Conservation (phyloP, 2,888 invertebrate genomes). For the Phalera bucephala region DNA sequence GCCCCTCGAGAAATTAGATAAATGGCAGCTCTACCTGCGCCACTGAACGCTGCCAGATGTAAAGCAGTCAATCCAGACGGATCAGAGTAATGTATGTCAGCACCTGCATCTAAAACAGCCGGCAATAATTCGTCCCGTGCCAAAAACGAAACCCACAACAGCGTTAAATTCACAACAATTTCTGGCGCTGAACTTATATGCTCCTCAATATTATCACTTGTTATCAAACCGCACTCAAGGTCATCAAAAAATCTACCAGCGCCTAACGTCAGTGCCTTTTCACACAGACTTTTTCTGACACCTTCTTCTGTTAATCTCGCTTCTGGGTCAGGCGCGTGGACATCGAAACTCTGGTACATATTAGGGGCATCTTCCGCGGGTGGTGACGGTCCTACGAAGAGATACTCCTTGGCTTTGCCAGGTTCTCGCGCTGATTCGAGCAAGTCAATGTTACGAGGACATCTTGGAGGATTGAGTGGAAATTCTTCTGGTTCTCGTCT, state of each 20-base stretch:
- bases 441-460: slow-evolving; percentile 71
- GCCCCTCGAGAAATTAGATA: slow-evolving; percentile 87
- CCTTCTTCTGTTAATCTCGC: slow-evolving; percentile 88
- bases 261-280: slow-evolving; percentile 86
- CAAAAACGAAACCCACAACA: slow-evolving; percentile 89
- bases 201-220: slow-evolving; percentile 82
- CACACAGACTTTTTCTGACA: slow-evolving; percentile 86
- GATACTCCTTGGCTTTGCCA: slow-evolving; percentile 86
- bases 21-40: slow-evolving; percentile 86
- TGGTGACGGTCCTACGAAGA: slow-evolving; percentile 91
- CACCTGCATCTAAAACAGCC: slow-evolving; percentile 85
- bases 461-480: slow-evolving; percentile 76
- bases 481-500: slow-evolving; percentile 78
- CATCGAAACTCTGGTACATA: slow-evolving; percentile 90
- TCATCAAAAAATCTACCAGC: slow-evolving; percentile 89
- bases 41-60: slow-evolving; percentile 90
- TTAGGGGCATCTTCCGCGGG: slow-evolving; percentile 91
- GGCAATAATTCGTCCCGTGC: slow-evolving; percentile 88
- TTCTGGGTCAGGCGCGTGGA: slow-evolving; percentile 86
- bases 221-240: slow-evolving; percentile 87
- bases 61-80: slow-evolving; percentile 89
- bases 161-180: slow-evolving; percentile 87
- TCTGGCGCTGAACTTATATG: slow-evolving; percentile 85
- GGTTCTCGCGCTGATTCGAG: slow-evolving; percentile 84
- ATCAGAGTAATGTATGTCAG: slow-evolving; percentile 87